Evolutionary conservation across 2,797 vertebrate genomes (phyloP), one percentile per base, ranked within the genome.

Genomic region (Leptodactylus fallax): DNA sequence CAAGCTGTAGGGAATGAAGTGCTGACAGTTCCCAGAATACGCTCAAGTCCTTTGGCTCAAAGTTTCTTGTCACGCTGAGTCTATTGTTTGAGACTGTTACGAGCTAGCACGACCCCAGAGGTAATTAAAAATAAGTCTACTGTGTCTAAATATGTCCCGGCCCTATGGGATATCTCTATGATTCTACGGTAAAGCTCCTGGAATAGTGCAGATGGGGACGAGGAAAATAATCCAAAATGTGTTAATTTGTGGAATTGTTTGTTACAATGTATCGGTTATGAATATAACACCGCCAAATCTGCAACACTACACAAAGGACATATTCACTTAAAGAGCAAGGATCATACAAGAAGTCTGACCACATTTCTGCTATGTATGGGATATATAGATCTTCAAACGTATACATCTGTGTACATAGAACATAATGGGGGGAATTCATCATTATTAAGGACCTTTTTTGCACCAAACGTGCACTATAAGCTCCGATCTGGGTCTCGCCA

Each of bases 41-140:
- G 79, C 10, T n/a, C 56, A n/a, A 19, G 58, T 47, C 45, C 19
- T 25, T 61, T 63, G 56, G 79, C 58, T 80, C 19, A n/a, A 80
- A 58, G 56, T 47, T n/a, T 1, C 58, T 79, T n/a, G 79, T 47
- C 58, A 47, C 36, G 58, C 79, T 61, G 79, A 17, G 19, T 47
- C 79, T n/a, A 61, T 80, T 80, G 79, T 80, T 45, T 23, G 21
- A 80, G 79, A 21, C 55, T 60, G 36, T 27, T 61, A 80, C 55
- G 60, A 45, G 11, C 25, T 45, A 60, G 78, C 78, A 60, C 10
- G 55, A 58, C 55, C 55, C 25, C 61, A n/a, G 19, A 61, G 27
- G 56, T 63, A 47, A 80, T 63, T 61, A 47, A 13, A 76, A 49
- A 13, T 12, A 76, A 76, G 47, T n/a, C 69, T 72, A 47, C 14